phyloP scores from a whole-genome alignment of 2,113 vertebrate genomes.

The Mastomys coucha region DNA sequence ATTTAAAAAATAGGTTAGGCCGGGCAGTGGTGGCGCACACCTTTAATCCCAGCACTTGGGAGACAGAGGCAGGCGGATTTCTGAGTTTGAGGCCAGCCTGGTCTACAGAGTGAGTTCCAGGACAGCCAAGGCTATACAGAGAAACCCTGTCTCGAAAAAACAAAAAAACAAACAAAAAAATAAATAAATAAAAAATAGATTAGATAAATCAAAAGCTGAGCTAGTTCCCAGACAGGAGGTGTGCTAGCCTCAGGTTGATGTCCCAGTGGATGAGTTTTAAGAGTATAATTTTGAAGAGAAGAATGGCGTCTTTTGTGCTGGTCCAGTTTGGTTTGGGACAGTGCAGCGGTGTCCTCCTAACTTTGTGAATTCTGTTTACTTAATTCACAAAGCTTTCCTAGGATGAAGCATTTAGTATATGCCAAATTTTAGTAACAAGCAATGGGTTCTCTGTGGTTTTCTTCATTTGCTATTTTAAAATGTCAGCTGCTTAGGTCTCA shows the following conservation, averaged over 20 bases:
- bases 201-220: not conserved
- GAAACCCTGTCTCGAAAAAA: too few species aligned
- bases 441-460: constrained; percentile 65
- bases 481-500: constrained; percentile 31
- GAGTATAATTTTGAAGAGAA: not conserved
- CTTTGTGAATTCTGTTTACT: not conserved
- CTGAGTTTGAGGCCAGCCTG: too few species aligned
- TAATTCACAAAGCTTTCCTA: constrained; percentile 23
- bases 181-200: not conserved
- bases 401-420: not conserved
- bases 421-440: constrained; percentile 37
- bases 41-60: too few species aligned
- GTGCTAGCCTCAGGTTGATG: not conserved
- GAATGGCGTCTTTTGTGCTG: not conserved
- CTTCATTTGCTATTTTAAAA: constrained; percentile 65
- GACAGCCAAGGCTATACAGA: too few species aligned
- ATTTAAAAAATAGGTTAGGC: not conserved
- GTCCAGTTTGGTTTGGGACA: constrained; percentile 18
- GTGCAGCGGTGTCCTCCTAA: not conserved
- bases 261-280: not conserved
- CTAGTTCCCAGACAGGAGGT: not conserved
- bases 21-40: too few species aligned
- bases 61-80: too few species aligned
- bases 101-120: too few species aligned
- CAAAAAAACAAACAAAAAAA: too few species aligned